Conservation (phyloP, 2,113 vertebrate species). For the Phocoena phocoena region DNA sequence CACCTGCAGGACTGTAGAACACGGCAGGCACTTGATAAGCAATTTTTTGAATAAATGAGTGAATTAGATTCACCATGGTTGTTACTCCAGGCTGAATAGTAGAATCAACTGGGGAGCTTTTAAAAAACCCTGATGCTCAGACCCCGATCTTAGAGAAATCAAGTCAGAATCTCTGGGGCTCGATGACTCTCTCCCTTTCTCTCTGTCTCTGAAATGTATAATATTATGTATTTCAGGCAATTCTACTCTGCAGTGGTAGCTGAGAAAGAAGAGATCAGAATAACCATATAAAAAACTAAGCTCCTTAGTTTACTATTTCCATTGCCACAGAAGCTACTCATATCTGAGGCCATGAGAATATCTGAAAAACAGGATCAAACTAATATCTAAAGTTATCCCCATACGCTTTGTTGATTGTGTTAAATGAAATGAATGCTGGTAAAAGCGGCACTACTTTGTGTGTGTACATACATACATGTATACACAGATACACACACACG, state of each 20-base stretch:
- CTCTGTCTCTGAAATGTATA: neutral
- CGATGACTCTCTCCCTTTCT: neutral
- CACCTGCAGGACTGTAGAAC: rapidly evolving
- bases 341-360: neutral
- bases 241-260: neutral
- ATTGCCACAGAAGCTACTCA: neutral
- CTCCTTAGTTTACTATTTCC: neutral
- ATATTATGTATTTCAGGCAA: neutral
- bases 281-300: neutral
- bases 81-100: neutral
- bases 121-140: neutral
- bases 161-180: neutral
- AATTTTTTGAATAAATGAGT: neutral
- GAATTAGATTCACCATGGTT: neutral
- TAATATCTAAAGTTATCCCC: neutral
- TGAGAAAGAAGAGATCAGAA: neutral
- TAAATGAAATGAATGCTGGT: neutral
- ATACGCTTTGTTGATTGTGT: neutral
- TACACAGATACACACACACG: no score
- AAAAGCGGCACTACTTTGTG: neutral
- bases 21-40: neutral
- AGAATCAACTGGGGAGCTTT: neutral
- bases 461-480: no score
- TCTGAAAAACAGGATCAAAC: neutral
- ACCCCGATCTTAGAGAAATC: neutral